Base-by-base conservation (phyloP, 37 sponge, comb jelly and placozoan genomes). In the Spongia lamella region DNA sequence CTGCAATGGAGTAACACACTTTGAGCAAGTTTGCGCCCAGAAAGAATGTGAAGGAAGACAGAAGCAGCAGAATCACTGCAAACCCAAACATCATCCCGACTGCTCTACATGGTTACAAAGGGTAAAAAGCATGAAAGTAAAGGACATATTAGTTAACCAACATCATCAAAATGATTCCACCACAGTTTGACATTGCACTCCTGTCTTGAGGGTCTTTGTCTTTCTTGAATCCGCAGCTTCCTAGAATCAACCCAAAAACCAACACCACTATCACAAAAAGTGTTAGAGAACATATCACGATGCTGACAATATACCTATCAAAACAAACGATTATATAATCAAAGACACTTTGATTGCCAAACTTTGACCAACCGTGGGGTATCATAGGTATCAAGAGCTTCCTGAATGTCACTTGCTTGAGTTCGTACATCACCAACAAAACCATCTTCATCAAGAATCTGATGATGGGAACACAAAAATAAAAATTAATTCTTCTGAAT, bases 301-400 rank as follows among this genome's bases (percentile, higher is more conserved):
- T 69, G 27, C 79, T 84, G 68, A 89, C 43, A 36, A 69, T 84
- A 79, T 89, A 89, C 32, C 89, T 89, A 55, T 9, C 7, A 13
- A n/a, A n/a, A n/a, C n/a, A n/a, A n/a, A n/a, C n/a, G n/a, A n/a
- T n/a, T n/a, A n/a, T n/a, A n/a, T n/a, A n/a, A n/a, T n/a, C n/a
- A n/a, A n/a, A n/a, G n/a, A n/a, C n/a, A n/a, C n/a, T n/a, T n/a
- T n/a, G n/a, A n/a, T n/a, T n/a, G n/a, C n/a, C 9, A 13, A 9
- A 43, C 9, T 43, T 9, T 43, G 47, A 43, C 47, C 9, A 5
- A 43, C 47, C 47, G 47, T 43, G 47, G 47, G 9, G 47, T 9
- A 43, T 43, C 47, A 43, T 43, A 43, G 5, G 5, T 9, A 43
- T 43, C 9, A 43, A 43, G 47, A 43, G 5, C 47, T 9, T 43